Evolutionary conservation across 2,888 invertebrate species (phyloP).

Genomic region (Cyclophora punctaria): DNA sequence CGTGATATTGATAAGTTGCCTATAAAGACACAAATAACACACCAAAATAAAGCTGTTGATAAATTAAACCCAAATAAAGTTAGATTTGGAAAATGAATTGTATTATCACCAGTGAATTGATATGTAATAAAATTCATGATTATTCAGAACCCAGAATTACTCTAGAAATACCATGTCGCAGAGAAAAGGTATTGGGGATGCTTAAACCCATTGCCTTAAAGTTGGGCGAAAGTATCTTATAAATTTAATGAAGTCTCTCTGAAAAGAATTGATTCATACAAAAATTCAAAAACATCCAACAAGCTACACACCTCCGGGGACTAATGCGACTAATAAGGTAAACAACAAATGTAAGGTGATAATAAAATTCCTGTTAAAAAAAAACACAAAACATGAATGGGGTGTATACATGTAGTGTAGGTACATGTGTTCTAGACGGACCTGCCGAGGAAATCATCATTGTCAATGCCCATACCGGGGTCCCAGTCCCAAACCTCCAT

Average conservation of each 20-base stretch:
- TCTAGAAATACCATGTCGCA: no score
- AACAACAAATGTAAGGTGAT: conserved; percentile 20
- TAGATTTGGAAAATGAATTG: conserved; percentile 26
- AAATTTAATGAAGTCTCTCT: no score
- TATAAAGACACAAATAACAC: conserved; percentile 21
- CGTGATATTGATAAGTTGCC: conserved; percentile 4
- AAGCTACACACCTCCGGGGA: no score
- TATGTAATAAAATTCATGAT: no score
- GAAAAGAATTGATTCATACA: no score
- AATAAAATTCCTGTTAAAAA: conserved; percentile 30
- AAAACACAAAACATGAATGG: conserved; percentile 30
- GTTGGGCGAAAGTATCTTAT: no score
- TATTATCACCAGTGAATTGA: conserved; percentile 29
- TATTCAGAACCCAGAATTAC: no score
- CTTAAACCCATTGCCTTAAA: no score
- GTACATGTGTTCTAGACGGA: conserved; percentile 61
- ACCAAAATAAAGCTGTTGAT: conserved; percentile 32
- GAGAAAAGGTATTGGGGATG: no score
- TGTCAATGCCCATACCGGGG: conserved; percentile 84
- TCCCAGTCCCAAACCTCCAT: conserved; percentile 90
- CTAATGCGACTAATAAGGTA: no score
- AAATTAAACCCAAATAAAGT: conserved; percentile 31
- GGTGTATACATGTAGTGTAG: conserved; percentile 33
- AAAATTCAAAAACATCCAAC: no score
- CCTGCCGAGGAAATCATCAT: conserved; percentile 91